Percentiles rank a stretch among this genome's conserved stretches.
Conservation (phyloP, 2,113 vertebrate species). For the Engraulis encrasicolus region DNA sequence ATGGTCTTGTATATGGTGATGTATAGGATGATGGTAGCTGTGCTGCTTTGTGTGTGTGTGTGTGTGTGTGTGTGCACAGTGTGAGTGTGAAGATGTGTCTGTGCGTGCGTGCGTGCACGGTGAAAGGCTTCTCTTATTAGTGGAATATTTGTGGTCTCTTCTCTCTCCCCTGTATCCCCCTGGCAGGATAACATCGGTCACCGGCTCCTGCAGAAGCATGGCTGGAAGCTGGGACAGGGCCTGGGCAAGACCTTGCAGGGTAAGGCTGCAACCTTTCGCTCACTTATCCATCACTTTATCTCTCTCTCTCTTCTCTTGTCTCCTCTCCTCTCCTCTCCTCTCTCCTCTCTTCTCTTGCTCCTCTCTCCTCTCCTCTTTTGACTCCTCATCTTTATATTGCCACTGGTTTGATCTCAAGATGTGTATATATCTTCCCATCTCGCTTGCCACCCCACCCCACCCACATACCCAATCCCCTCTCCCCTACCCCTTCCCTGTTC, state of each 20-base stretch:
- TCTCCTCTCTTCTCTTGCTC: constrained; percentile 32
- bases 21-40: constrained; percentile 49
- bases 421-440: background rate
- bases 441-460: background rate
- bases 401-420: background rate
- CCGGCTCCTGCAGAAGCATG: constrained; percentile 99
- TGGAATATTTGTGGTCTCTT: constrained; percentile 99
- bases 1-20: constrained; percentile 63
- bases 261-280: constrained; percentile 75
- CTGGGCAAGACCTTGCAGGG: constrained; percentile 98
- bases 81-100: constrained; percentile 40
- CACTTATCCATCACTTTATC: background rate
- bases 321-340: background rate
- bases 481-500: constrained; percentile 45
- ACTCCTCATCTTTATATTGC: constrained; percentile 18
- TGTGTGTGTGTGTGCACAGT: constrained; percentile 58
- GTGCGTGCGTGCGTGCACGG: constrained; percentile 65
- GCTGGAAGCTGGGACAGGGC: constrained; percentile 99
- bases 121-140: constrained; percentile 98
- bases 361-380: constrained; percentile 35
- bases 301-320: constrained; percentile 11
- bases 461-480: constrained; percentile 36
- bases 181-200: constrained; percentile 99
- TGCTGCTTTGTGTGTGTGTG: constrained; percentile 69
- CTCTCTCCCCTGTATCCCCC: constrained; percentile 96